These are phyloP conservation scores for Calonectris borealis DNA, from an alignment of 2,113 vertebrate species.

Conservation along the genomic window DNA sequence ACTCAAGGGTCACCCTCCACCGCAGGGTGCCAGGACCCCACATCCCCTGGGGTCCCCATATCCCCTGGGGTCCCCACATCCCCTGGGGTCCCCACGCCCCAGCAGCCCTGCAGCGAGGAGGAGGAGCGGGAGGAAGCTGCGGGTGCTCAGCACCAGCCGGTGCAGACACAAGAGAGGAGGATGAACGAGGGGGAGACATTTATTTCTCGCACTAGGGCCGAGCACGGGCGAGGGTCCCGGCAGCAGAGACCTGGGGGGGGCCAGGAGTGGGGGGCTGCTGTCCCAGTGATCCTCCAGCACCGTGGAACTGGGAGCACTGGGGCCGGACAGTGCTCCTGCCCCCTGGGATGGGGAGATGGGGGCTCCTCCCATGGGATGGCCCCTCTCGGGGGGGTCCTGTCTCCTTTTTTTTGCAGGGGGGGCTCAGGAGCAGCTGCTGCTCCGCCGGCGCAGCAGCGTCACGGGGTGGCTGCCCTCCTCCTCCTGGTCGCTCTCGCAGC, in stretches of 20 bases:
- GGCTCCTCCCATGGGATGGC: too few species aligned
- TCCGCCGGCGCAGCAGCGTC: conserved; percentile 64
- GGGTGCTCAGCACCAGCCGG: background rate
- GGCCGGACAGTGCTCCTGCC: background rate
- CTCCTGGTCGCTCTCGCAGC: conserved; percentile 78
- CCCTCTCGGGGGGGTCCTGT: too few species aligned
- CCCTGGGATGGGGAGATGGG: background rate
- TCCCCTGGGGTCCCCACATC: background rate
- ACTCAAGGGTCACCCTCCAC: background rate
- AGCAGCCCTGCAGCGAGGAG: background rate
- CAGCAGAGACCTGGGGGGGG: too few species aligned
- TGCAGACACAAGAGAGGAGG: too few species aligned
- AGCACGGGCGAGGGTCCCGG: background rate
- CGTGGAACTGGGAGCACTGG: background rate
- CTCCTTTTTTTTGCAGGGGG: too few species aligned
- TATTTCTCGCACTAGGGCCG: background rate
- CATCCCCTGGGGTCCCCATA: background rate
- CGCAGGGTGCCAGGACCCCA: background rate
- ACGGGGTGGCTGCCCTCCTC: conserved; percentile 63
- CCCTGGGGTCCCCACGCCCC: background rate
- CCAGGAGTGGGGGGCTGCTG: too few species aligned
- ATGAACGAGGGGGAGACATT: background rate
- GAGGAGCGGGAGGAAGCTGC: background rate
- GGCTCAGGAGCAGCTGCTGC: conserved; percentile 75
- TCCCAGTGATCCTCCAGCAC: background rate